Evolutionary conservation across 2,888 invertebrate genomes (phyloP), one percentile per base, ranked within the genome.

Genomic region (Coleophora deauratella): DNA sequence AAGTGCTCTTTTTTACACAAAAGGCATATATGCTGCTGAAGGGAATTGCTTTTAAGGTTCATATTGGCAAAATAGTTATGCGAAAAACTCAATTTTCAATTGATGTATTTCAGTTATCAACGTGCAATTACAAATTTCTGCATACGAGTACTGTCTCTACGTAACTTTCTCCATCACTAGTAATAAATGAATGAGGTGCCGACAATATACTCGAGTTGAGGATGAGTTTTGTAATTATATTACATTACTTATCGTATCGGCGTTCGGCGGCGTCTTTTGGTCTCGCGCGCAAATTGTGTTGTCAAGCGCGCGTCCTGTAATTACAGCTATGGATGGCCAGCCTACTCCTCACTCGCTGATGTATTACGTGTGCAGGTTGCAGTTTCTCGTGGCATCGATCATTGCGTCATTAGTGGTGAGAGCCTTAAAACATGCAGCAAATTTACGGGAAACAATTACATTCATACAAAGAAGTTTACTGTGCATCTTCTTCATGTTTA

Each of bases 331-430:
- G 50, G 46, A 57, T 57, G 55, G 57, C 56, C 56, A 51, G 48
- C 46, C 47, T 55, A 50, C 50, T 47, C 50, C 55, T 60, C 21
- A 4, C 21, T 21, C 21, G 21, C 21, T 21, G 52, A 65, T 55
- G 58, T 64, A 63, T 66, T 62, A 62, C 56, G 62, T 67, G 60
- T 59, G 21, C 21, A 62, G 51, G 53, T 50, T 53, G 46, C 49
- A 44, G 49, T 54, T 62, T 57, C 53, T 53, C 56, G 15, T 49
- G 44, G 40, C 47, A 56, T 52, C 50, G 52, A 52, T 63, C 57
- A 72, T 67, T 67, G 66, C 53, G 55, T 59, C 48, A 65, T 64
- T 64, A 62, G 44, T 52, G 42, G 50, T 48, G 50, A 51, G 46
- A 55, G 50, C 52, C 50, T 57, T 52, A 43, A 55, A 49, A 52